These are phyloP conservation scores for Aurelia aurita complex sp. Pacific DNA, from an alignment of 30 jellyfish, hydroid and myxozoan species.

Conservation along the genomic window DNA sequence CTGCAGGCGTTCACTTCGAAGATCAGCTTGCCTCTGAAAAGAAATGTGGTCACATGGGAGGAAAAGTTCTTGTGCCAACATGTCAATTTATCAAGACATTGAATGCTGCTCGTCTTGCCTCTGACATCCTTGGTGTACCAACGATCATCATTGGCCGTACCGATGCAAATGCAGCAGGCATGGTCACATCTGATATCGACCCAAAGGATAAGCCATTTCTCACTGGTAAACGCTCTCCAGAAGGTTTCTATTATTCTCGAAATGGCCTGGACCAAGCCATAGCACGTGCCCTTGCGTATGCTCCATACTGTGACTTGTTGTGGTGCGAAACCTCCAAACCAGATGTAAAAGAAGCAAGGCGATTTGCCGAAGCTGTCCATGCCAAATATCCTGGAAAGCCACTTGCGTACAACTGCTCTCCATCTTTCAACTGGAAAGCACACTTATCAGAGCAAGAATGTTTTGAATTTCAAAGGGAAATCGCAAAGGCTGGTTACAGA, in stretches of 20 bases:
- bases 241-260: conserved; percentile 74
- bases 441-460: conserved; percentile 80
- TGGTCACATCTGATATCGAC: conserved; percentile 90
- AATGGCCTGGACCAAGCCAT: conserved; percentile 91
- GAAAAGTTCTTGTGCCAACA: conserved; percentile 98
- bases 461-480: conserved; percentile 77
- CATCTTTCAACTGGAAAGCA: conserved; percentile 96
- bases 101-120: conserved; percentile 97
- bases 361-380: conserved; percentile 85
- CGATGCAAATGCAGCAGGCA: conserved; percentile 96
- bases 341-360: conserved; percentile 73
- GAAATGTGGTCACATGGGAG: conserved; percentile 99
- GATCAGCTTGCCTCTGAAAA: conserved; percentile 97
- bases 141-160: conserved; percentile 91
- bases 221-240: conserved; percentile 96
- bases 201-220: conserved; percentile 81
- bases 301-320: conserved; percentile 90
- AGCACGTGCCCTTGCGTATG: conserved; percentile 82
- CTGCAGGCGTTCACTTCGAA: conserved; percentile 97
- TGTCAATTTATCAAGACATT: conserved; percentile 86
- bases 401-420: conserved; percentile 95
- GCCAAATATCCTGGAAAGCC: conserved; percentile 93
- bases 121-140: conserved; percentile 81
- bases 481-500: conserved; percentile 92
- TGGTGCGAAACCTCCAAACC: conserved; percentile 96